These are phyloP conservation scores for Aporrectodea caliginosa DNA, from an alignment of 1,140 invertebrate species.

Conservation along the genomic window DNA sequence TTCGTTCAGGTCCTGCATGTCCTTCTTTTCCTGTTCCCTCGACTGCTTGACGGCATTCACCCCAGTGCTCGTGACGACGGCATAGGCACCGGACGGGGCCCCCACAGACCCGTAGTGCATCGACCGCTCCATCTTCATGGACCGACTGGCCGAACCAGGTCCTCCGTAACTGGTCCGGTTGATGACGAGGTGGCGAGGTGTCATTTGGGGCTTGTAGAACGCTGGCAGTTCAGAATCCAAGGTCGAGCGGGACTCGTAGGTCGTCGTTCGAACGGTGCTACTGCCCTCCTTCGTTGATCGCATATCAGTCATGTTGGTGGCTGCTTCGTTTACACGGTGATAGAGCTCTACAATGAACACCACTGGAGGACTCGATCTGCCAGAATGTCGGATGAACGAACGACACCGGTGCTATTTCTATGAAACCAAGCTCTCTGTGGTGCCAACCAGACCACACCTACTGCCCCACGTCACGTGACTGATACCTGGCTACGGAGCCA, in stretches of 20 bases:
- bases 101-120: constrained; percentile 15
- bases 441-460: no score
- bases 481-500: no score
- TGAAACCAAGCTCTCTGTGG: no score
- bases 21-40: constrained; percentile 50
- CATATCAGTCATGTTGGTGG: not conserved
- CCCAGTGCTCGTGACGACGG: constrained; percentile 45
- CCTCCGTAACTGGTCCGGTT: not conserved
- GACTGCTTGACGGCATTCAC: constrained; percentile 52
- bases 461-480: no score
- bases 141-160: constrained; percentile 27
- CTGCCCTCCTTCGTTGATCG: not conserved
- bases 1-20: constrained; percentile 37
- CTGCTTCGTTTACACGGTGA: no score
- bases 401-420: no score
- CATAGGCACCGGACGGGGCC: constrained; percentile 37
- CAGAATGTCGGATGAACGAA: no score
- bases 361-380: no score
- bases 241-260: not conserved
- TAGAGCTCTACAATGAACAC: no score
- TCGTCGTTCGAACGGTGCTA: not conserved
- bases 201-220: not conserved
- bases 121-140: constrained; percentile 27
- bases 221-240: not conserved
- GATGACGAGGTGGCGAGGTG: constrained; percentile 18